Evolutionary conservation across 2,888 invertebrate genomes (phyloP).

Genomic region (Priocnemis perturbator): DNA sequence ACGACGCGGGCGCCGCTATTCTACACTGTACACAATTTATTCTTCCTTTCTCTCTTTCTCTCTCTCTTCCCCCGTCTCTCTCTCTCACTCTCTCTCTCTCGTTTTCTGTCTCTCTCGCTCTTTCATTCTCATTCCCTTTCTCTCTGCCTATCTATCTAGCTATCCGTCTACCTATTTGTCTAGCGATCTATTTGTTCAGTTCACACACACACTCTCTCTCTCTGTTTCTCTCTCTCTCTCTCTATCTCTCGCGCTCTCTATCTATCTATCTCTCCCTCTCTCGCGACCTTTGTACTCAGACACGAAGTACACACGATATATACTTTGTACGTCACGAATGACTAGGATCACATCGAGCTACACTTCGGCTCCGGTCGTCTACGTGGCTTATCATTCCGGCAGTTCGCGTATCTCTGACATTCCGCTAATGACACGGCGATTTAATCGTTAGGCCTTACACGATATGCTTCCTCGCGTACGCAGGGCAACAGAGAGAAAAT

Average conservation of each 20-base stretch:
- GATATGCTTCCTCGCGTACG: too few species aligned
- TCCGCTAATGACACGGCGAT: too few species aligned
- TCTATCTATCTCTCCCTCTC: background rate
- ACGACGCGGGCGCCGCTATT: constrained; percentile 35
- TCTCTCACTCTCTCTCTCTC: constrained; percentile 30
- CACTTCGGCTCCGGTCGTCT: background rate
- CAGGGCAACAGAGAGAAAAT: too few species aligned
- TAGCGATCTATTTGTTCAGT: constrained; percentile 3
- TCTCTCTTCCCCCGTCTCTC: background rate
- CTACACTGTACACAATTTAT: constrained; percentile 51
- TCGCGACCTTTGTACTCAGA: constrained; percentile 12
- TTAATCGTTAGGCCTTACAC: too few species aligned
- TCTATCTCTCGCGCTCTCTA: background rate
- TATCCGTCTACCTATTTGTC: background rate
- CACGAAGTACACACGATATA: constrained; percentile 13
- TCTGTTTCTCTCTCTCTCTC: constrained; percentile 16
- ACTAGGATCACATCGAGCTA: constrained; percentile 27
- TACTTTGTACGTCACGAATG: constrained; percentile 21
- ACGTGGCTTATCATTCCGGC: background rate
- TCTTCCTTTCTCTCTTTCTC: background rate
- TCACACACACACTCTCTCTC: too few species aligned
- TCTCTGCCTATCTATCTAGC: constrained; percentile 7
- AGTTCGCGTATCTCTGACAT: too few species aligned
- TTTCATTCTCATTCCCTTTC: constrained; percentile 9
- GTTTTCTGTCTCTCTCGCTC: constrained; percentile 25